phyloP scores from a whole-genome alignment of 2,797 vertebrate genomes.

The Poeciliopsis paucimaculata region DNA sequence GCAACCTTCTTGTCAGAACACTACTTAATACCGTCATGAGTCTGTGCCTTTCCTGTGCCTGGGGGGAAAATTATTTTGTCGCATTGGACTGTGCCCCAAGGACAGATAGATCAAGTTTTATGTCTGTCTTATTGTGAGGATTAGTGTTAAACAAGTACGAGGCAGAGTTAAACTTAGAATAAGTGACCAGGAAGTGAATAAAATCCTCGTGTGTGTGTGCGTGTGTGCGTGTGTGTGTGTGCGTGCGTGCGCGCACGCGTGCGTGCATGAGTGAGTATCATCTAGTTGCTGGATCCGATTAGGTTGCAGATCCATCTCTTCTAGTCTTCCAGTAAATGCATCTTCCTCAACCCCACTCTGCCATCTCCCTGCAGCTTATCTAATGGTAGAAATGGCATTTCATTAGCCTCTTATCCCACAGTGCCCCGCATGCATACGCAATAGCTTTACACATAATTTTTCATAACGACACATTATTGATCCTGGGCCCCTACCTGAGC shows the following conservation, averaged over 20 bases:
- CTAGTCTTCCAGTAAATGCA: slow-evolving; percentile 83
- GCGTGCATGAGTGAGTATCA: too few species aligned
- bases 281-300: slow-evolving; percentile 75
- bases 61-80: not conserved
- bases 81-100: not conserved
- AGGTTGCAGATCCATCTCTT: slow-evolving; percentile 86
- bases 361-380: slow-evolving; percentile 82
- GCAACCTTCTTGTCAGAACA: not conserved
- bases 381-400: slow-evolving; percentile 98
- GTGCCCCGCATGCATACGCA: slow-evolving; percentile 93
- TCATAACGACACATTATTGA: slow-evolving; percentile 99
- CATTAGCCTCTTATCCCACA: slow-evolving; percentile 94
- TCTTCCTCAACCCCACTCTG: slow-evolving; percentile 82
- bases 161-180: not conserved
- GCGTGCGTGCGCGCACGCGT: too few species aligned
- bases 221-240: not conserved
- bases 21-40: not conserved
- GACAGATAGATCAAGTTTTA: not conserved
- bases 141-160: not conserved
- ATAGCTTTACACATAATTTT: slow-evolving; percentile 96
- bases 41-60: not conserved
- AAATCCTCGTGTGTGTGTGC: not conserved
- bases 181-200: slow-evolving; percentile 1
- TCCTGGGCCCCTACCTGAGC: slow-evolving; percentile 89
- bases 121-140: not conserved